Evolutionary conservation across 2,113 vertebrate genomes (phyloP), one percentile per base, ranked within the genome.

Genomic region (Alouatta palliata): DNA sequence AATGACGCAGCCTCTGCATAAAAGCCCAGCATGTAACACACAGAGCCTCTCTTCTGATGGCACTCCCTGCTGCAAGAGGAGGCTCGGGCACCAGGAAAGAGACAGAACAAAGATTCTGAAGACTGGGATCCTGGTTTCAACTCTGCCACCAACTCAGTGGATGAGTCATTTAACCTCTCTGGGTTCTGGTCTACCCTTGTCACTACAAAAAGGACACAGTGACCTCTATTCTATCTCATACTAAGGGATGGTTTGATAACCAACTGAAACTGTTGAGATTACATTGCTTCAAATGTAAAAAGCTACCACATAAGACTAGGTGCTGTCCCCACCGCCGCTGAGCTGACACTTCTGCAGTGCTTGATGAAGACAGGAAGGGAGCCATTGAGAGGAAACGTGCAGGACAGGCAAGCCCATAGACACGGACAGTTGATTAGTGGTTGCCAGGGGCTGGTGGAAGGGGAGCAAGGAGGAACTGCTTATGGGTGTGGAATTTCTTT

Each of bases 161-260:
- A 20, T 1, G 37, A 84, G 82, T 32, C 90, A 14, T 5, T 11
- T 25, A 19, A 45, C 86, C 77, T 56, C 95, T 54, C 43, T 43
- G 61, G 70, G n/a, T 88, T 64, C 76, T 4, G 8, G 90, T 17
- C 47, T 79, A 47, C 56, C 25, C 0, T 0, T 4, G 25, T 79
- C 14, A 14, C 25, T 35, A 1, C 14, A 14, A 56, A 68, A 40
- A 3, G 7, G 81, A 3, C 61, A 35, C 0, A 3, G 32, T 0
- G 11, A 37, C 32, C 56, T 52, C 68, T 32, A 37, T 14, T 68
- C 19, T 27, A 2, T 17, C 43, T 19, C 30, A 6, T 11, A 12
- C 30, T 23, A 3, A 7, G 32, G 0, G 45, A 81, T 6, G 43
- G 52, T 12, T n/a, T 8, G 25, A 25, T 11, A 40, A 37, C 8